Percentiles rank a stretch among this genome's conserved stretches.
These are phyloP conservation scores for Dipodomys merriami DNA, from an alignment of 2,113 vertebrate genomes.

Conservation along the genomic window DNA sequence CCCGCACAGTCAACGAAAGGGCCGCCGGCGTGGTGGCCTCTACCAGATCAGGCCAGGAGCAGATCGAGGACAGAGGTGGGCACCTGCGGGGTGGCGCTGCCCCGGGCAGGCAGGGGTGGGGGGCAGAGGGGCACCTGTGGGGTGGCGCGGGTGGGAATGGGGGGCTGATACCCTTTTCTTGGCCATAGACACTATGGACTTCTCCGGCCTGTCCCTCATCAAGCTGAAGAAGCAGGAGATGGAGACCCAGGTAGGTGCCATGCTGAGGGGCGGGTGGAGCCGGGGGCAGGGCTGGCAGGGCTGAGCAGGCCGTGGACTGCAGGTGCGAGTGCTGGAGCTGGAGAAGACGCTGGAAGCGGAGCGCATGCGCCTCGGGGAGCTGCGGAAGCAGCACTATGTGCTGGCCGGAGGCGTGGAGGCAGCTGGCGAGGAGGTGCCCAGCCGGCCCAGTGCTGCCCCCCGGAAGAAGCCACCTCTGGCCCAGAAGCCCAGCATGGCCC, in stretches of 20 bases:
- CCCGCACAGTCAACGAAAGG: conserved; percentile 94
- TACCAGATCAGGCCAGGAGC: conserved; percentile 93
- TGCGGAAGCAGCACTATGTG: conserved; percentile 94
- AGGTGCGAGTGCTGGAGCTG: conserved; percentile 97
- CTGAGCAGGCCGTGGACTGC: background rate
- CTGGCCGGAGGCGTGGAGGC: conserved; percentile 85
- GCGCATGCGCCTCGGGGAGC: conserved; percentile 92
- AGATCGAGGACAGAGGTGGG: conserved; percentile 94
- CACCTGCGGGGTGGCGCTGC: no score
- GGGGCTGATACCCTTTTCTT: background rate
- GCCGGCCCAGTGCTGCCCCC: background rate
- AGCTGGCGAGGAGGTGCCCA: background rate
- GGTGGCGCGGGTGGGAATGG: rapidly evolving
- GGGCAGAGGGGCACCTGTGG: no score
- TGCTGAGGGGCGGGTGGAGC: background rate
- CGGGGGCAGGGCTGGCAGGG: rapidly evolving
- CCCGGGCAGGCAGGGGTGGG: rapidly evolving
- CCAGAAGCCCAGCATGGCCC: conserved; percentile 89
- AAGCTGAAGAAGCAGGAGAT: conserved; percentile 98
- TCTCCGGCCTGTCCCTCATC: conserved; percentile 97
- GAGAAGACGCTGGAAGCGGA: conserved; percentile 93
- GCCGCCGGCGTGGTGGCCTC: conserved; percentile 96
- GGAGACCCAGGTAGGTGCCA: conserved; percentile 92
- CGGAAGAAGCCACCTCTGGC: conserved; percentile 92
- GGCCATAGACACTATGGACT: conserved; percentile 95